Percentiles rank a stretch among this genome's conserved stretches.
Evolutionary conservation across 2,888 invertebrate genomes (phyloP).

Genomic region (Leistus spinibarbis): DNA sequence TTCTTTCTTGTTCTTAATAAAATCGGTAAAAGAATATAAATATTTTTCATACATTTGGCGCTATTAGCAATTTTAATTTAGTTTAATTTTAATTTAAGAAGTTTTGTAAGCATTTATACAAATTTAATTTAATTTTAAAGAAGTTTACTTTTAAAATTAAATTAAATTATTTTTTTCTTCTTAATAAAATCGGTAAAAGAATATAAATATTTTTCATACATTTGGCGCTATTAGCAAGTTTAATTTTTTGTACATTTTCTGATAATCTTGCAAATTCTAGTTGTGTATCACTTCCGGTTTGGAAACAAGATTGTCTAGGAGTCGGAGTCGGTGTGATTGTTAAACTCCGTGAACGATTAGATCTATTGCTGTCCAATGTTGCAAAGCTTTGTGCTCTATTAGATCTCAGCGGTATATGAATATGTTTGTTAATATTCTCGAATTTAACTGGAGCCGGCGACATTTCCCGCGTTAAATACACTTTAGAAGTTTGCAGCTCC

Average conservation of each 20-base stretch:
- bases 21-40: too few species aligned
- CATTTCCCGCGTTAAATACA: conserved; percentile 37
- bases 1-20: too few species aligned
- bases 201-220: neutral
- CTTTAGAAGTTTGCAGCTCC: conserved; percentile 41
- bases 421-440: conserved; percentile 1
- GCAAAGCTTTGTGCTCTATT: neutral
- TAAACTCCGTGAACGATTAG: conserved; percentile 27
- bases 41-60: too few species aligned
- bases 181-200: too few species aligned
- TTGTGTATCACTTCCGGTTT: conserved; percentile 21
- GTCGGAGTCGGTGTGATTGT: neutral
- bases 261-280: conserved; percentile 15
- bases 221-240: conserved; percentile 6
- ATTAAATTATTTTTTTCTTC: too few species aligned
- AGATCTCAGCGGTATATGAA: conserved; percentile 5
- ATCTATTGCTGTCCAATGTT: neutral
- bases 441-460: neutral
- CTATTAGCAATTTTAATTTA: too few species aligned
- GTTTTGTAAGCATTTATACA: too few species aligned
- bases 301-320: conserved; percentile 6
- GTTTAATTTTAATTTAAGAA: too few species aligned
- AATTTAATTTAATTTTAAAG: too few species aligned
- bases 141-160: too few species aligned
- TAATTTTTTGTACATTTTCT: conserved; percentile 25